These are phyloP conservation scores for Globia sparganii DNA, from an alignment of 2,888 invertebrate species.

Conservation along the genomic window DNA sequence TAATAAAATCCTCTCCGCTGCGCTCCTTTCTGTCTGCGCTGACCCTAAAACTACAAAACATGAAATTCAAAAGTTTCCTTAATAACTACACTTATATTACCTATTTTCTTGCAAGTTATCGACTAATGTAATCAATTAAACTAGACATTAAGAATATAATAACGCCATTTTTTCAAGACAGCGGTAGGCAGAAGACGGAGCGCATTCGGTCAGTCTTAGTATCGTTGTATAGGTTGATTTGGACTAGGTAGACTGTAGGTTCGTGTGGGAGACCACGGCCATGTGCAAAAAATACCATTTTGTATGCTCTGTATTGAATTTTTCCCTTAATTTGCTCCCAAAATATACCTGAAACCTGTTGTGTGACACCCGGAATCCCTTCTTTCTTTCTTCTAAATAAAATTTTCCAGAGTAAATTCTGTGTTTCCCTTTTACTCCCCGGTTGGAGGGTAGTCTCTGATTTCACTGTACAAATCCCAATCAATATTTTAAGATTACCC, in stretches of 20 bases:
- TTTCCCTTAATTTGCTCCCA: background rate
- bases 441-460: too few species aligned
- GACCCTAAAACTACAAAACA: background rate
- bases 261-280: constrained; percentile 50
- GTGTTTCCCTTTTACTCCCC: background rate
- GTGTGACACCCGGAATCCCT: too few species aligned
- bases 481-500: background rate
- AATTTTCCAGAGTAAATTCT: background rate
- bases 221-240: constrained; percentile 66
- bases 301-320: background rate
- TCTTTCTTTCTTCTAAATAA: background rate
- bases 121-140: constrained; percentile 41
- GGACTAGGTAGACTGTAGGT: constrained; percentile 67
- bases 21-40: too few species aligned
- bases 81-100: background rate
- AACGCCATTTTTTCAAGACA: constrained; percentile 78
- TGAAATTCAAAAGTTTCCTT: background rate
- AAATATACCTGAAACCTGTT: background rate
- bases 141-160: constrained; percentile 62
- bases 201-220: constrained; percentile 67
- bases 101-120: constrained; percentile 51
- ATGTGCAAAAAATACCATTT: constrained; percentile 57
- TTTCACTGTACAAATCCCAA: background rate
- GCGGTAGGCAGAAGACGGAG: constrained; percentile 75
- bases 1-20: too few species aligned